Evolutionary conservation across 92 coral and sea anemone species (phyloP).

Genomic region (Diadumene lineata): DNA sequence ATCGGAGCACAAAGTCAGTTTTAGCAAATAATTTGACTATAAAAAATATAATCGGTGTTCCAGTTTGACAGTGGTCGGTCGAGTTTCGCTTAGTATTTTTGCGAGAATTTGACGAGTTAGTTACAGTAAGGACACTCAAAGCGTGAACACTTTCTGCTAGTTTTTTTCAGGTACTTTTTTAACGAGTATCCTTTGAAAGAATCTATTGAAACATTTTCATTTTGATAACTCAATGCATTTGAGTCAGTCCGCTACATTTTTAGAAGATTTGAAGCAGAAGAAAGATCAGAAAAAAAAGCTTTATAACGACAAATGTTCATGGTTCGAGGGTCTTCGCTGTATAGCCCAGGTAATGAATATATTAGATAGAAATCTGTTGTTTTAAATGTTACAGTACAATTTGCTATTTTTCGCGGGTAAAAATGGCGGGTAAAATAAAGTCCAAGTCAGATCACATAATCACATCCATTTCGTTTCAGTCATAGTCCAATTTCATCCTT

Average conservation of each 20-base stretch:
- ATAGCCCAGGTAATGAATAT: too few species aligned
- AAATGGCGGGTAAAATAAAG: conserved; percentile 36
- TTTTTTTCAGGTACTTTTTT: not conserved
- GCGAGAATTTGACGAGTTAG: not conserved
- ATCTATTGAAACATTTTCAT: too few species aligned
- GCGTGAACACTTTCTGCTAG: not conserved
- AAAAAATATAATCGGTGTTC: too few species aligned
- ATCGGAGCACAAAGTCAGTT: too few species aligned
- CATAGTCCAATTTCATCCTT: too few species aligned
- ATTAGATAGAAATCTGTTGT: not conserved
- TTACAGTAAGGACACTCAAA: not conserved
- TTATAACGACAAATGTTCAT: not conserved
- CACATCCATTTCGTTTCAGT: too few species aligned
- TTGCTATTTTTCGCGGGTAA: conserved; percentile 9
- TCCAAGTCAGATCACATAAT: too few species aligned
- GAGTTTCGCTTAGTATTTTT: too few species aligned
- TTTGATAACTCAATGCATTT: not conserved
- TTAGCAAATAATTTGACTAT: too few species aligned
- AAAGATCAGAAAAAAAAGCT: not conserved
- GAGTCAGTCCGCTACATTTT: not conserved
- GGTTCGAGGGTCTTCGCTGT: too few species aligned
- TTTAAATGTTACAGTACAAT: not conserved
- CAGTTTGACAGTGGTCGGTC: too few species aligned
- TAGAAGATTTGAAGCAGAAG: not conserved
- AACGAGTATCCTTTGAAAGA: not conserved